Conservation (phyloP, 1,140 invertebrate genomes). For the Rhopalosiphum maidis region DNA sequence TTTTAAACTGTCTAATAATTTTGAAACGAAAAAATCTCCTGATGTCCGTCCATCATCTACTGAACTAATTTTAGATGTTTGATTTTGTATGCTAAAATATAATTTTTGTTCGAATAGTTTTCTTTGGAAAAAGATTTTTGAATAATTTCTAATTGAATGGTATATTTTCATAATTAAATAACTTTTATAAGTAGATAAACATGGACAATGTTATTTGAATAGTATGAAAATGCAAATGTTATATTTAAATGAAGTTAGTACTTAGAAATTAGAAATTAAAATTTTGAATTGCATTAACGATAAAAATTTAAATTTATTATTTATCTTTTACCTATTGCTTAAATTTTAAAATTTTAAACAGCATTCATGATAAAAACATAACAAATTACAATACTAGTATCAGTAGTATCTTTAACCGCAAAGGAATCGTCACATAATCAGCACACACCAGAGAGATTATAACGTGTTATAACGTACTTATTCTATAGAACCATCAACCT, state of each 20-base stretch:
- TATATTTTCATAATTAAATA: slow-evolving; percentile 16
- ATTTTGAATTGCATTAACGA: not conserved
- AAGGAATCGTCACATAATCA: too few species aligned
- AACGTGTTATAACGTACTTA: too few species aligned
- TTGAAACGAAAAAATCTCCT: not conserved
- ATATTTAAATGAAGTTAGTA: not conserved
- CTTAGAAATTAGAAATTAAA: not conserved
- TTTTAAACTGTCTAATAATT: slow-evolving; percentile 32
- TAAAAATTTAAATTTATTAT: not conserved
- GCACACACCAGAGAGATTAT: too few species aligned
- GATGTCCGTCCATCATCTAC: not conserved
- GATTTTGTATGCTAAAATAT: not conserved
- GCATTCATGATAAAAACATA: too few species aligned
- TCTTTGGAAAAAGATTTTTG: not conserved
- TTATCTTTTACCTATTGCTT: too few species aligned
- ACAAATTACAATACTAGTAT: too few species aligned
- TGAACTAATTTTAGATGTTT: not conserved
- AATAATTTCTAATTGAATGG: not conserved
- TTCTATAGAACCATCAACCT: too few species aligned
- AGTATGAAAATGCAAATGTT: not conserved
- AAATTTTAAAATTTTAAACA: too few species aligned
- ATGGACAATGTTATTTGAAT: not conserved
- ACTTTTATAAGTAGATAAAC: not conserved
- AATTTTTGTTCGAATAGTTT: slow-evolving; percentile 32
- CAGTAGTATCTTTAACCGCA: too few species aligned